A percentile compares a stretch with the other conserved stretches of the same genome.
These are phyloP conservation scores for Nebria ingens DNA, from an alignment of 1,140 invertebrate genomes.

Conservation along the genomic window DNA sequence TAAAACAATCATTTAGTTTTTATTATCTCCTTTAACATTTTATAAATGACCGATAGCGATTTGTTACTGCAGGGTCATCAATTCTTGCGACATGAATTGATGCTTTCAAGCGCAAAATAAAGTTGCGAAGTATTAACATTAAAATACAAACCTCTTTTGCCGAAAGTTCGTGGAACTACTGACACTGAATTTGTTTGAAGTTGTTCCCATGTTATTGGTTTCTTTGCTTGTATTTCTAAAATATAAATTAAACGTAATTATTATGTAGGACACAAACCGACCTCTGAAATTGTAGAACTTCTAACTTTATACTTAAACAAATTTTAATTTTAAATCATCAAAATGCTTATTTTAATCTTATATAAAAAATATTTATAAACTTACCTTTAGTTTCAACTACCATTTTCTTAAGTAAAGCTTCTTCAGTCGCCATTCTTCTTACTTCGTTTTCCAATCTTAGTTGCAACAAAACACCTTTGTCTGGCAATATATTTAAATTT, in stretches of 20 bases:
- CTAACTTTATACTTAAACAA: slow-evolving; percentile 11
- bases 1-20: slow-evolving; percentile 13
- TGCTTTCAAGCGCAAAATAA: too few species aligned
- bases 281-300: too few species aligned
- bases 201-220: slow-evolving; percentile 36
- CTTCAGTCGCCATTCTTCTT: slow-evolving; percentile 32
- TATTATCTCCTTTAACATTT: slow-evolving; percentile 10
- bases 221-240: slow-evolving; percentile 20
- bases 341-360: too few species aligned
- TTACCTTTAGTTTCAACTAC: slow-evolving; percentile 30
- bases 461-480: slow-evolving; percentile 39
- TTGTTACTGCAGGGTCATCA: too few species aligned
- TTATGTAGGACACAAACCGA: too few species aligned
- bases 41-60: too few species aligned
- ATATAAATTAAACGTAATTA: not conserved
- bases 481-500: slow-evolving; percentile 41
- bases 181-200: slow-evolving; percentile 37
- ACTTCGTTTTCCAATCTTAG: slow-evolving; percentile 32
- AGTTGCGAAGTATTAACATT: too few species aligned
- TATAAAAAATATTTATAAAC: too few species aligned
- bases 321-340: slow-evolving; percentile 1
- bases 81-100: too few species aligned
- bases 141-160: slow-evolving; percentile 31
- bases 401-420: slow-evolving; percentile 37
- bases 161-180: slow-evolving; percentile 42